Evolutionary conservation across 2,797 vertebrate genomes (phyloP).

Genomic region (Gobionotothen gibberifrons): DNA sequence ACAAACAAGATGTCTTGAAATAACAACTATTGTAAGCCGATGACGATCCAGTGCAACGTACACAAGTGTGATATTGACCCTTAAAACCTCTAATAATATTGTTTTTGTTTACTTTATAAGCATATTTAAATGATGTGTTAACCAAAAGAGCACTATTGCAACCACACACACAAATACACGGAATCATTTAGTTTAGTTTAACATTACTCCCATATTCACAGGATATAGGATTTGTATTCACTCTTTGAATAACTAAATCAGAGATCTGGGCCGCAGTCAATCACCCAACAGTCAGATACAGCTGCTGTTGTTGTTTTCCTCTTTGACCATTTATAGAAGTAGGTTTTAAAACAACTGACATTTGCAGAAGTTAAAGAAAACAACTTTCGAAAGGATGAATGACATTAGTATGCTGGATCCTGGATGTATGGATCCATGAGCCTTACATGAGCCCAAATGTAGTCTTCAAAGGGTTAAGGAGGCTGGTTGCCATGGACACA

Average conservation of each 20-base stretch:
- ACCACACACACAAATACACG: background rate
- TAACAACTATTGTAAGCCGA: background rate
- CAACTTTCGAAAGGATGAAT: background rate
- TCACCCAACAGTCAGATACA: constrained; percentile 48
- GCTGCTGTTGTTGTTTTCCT: constrained; percentile 49
- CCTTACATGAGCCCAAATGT: background rate
- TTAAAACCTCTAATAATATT: too few relatives aligned
- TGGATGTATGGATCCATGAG: background rate
- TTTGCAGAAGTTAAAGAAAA: background rate
- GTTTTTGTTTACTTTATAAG: too few relatives aligned
- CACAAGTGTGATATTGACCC: background rate
- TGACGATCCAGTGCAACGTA: background rate
- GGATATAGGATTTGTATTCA: background rate
- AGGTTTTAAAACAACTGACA: background rate
- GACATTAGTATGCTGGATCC: background rate
- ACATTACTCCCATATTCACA: background rate
- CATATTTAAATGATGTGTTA: too few relatives aligned
- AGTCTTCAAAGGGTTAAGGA: background rate
- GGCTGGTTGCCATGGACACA: constrained; percentile 52
- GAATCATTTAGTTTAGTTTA: background rate
- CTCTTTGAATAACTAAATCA: background rate
- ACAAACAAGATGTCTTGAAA: background rate
- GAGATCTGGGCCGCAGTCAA: background rate
- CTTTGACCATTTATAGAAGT: background rate
- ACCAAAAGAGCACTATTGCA: background rate